Conservation (phyloP, 2,113 vertebrate genomes). For the Hepsetus odoe region DNA sequence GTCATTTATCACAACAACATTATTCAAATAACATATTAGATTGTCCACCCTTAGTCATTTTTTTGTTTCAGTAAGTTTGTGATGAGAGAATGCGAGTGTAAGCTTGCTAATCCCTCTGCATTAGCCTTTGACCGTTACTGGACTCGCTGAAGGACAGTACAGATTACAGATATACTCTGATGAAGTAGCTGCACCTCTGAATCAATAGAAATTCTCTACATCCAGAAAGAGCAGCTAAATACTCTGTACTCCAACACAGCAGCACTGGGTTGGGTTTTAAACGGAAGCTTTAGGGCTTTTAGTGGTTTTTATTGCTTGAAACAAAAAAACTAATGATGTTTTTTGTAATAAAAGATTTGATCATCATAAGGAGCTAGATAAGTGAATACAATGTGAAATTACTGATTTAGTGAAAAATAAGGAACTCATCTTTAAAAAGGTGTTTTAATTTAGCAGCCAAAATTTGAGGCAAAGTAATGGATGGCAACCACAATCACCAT, state of each 20-base stretch:
- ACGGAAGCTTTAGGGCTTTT: background rate
- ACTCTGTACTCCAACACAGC: background rate
- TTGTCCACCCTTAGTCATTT: background rate
- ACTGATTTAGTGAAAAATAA: background rate
- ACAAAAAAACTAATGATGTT: background rate
- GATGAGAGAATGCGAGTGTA: background rate
- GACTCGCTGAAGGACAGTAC: slow-evolving; percentile 68
- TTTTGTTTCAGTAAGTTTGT: background rate
- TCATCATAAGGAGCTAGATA: background rate
- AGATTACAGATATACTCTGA: slow-evolving; percentile 69
- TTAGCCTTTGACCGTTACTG: slow-evolving; percentile 55
- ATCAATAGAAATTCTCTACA: slow-evolving; percentile 60
- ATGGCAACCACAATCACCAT: background rate
- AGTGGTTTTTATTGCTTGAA: background rate
- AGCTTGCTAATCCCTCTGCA: slow-evolving; percentile 46
- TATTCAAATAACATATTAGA: background rate
- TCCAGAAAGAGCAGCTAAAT: background rate
- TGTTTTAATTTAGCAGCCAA: background rate
- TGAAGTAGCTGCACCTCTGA: slow-evolving; percentile 64
- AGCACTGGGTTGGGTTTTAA: background rate
- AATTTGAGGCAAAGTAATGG: background rate
- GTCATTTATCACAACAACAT: background rate
- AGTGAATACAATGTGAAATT: background rate
- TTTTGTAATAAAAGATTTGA: background rate
- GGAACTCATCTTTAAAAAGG: background rate